Base-by-base conservation (phyloP, 92 coral and sea anemone species). In the Nematostella vectensis region DNA sequence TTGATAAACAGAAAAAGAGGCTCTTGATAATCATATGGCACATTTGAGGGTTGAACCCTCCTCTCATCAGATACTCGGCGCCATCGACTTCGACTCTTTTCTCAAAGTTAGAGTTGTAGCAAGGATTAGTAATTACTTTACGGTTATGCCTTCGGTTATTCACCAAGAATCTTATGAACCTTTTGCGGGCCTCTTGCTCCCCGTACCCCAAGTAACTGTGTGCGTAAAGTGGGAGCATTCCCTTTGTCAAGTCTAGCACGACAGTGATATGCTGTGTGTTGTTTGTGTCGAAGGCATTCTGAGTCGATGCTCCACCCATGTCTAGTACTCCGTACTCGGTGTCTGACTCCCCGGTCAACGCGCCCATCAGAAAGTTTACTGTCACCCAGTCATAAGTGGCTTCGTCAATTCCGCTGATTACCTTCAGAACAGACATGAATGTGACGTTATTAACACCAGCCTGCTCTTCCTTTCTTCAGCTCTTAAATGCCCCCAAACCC, bases 121-220 rank as follows among this genome's bases (percentile, higher is more conserved):
- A 78, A 2, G 79, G 78, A 27, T 71, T 71, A 19, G 29, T 43
- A 30, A 55, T 57, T 3, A 29, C 44, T 47, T 17, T 24, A 1
- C 8, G 42, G 18, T 17, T 2, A 23, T 51, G 55, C 23, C 24
- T 17, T 0, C 3, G n/a, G 2, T 16, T 59, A 31, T 55, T 21
- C 12, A 59, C 75, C 3, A 78, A 29, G 19, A 10, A 31, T 18
- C 22, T 24, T 2, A 64, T 48, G 37, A 57, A 71, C 3, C 51
- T 37, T 21, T 65, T 62, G n/a, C 61, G 48, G 15, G 79, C 85
- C 36, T 78, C 69, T 4, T 52, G 63, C 13, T 53, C 69, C 2
- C 85, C 85, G 9, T 38, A 66, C 9, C 79, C 79, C 1, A 71
- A 75, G 55, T 78, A 78, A 50, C 70, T 71, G 20, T 65, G 79